Conservation (phyloP, 2,113 vertebrate species). For the Mungos mungo region DNA sequence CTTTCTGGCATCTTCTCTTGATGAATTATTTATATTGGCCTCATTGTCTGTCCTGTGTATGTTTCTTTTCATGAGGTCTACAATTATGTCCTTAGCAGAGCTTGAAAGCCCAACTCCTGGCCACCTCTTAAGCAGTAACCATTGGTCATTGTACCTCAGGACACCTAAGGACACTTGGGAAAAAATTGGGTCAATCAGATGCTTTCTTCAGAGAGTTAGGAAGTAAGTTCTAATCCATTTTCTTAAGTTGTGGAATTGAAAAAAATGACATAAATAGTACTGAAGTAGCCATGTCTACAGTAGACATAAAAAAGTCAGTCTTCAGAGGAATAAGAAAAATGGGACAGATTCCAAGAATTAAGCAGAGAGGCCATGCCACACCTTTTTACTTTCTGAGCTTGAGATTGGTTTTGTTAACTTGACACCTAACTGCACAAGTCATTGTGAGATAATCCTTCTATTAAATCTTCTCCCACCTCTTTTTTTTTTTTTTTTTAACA, state of each 20-base stretch:
- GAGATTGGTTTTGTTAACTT: neutral
- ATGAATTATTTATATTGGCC: neutral
- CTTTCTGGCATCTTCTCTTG: neutral
- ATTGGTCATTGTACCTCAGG: neutral
- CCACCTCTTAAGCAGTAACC: neutral
- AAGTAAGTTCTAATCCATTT: neutral
- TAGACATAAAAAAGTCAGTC: neutral
- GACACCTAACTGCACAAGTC: neutral
- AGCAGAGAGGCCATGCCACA: neutral
- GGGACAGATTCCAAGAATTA: neutral
- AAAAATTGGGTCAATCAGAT: neutral
- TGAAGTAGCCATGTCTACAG: neutral
- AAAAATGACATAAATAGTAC: neutral
- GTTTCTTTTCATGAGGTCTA: neutral
- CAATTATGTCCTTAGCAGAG: neutral
- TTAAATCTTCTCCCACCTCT: neutral
- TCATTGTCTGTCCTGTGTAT: neutral
- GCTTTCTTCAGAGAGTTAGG: neutral
- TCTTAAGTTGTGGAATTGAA: neutral
- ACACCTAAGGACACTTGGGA: neutral
- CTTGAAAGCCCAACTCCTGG: neutral
- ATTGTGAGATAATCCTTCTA: neutral
- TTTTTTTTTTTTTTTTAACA: neutral
- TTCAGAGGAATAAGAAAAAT: neutral
- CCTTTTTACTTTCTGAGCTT: neutral